Conservation (phyloP, 2,113 vertebrate species). For the Pachypanchax playfairii region DNA sequence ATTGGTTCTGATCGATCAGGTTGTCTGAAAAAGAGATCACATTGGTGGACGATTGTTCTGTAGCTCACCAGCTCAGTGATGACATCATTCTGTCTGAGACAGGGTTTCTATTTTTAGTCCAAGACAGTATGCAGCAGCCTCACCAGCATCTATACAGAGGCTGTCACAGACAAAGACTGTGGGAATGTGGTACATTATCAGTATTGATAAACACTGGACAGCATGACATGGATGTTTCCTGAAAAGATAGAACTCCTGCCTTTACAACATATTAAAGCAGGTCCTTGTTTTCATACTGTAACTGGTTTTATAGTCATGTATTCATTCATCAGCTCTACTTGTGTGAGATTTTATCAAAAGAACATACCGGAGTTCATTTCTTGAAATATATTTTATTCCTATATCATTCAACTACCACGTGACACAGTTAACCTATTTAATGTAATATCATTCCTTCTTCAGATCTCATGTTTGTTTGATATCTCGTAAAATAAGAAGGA, state of each 20-base stretch:
- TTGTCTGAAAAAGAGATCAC: slow-evolving; percentile 32
- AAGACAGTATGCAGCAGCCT: slow-evolving; percentile 46
- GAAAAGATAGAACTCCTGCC: no score
- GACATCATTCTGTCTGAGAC: slow-evolving; percentile 73
- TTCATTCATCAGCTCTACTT: not conserved
- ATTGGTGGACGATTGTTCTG: slow-evolving; percentile 59
- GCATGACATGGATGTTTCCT: no score
- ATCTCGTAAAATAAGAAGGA: no score
- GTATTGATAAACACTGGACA: slow-evolving; percentile 13
- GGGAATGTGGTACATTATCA: slow-evolving; percentile 9
- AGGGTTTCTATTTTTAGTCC: slow-evolving; percentile 71
- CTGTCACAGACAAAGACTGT: slow-evolving; percentile 14
- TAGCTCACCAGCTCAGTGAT: slow-evolving; percentile 66
- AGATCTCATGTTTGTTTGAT: no score
- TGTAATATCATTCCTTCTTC: no score
- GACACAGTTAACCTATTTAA: not conserved
- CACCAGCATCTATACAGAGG: slow-evolving; percentile 43
- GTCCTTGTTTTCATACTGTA: no score
- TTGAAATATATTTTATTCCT: not conserved
- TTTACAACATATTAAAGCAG: no score
- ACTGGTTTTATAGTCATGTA: no score
- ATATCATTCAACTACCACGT: no score
- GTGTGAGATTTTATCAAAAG: not conserved
- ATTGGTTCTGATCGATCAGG: slow-evolving; percentile 52
- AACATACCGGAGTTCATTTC: not conserved